phyloP scores from a whole-genome alignment of 2,113 vertebrate species.

The Odocoileus hemionus region DNA sequence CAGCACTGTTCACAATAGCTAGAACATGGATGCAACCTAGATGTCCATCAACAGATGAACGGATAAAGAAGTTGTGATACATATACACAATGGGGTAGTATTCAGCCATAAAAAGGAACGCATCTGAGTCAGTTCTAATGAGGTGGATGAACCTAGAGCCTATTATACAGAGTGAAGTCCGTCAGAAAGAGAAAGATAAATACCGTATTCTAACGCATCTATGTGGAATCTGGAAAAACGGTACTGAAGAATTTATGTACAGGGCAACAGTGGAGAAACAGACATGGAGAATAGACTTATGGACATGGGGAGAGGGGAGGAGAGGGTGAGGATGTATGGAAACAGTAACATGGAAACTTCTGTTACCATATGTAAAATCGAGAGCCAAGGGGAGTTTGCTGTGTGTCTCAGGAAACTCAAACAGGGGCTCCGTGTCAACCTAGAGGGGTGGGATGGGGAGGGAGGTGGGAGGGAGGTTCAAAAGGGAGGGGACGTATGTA shows the following conservation, averaged over 20 bases:
- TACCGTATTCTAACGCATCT: not conserved
- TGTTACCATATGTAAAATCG: fast-evolving
- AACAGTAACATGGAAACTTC: not conserved
- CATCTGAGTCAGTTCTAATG: not conserved
- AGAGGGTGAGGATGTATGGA: not conserved
- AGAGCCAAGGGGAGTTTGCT: not conserved
- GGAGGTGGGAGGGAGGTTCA: fast-evolving
- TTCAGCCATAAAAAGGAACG: not conserved
- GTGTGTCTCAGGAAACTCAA: not conserved
- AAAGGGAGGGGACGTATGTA: not conserved
- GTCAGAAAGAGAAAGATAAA: not conserved
- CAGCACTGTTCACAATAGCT: not conserved
- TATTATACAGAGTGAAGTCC: not conserved
- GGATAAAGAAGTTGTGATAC: not conserved
- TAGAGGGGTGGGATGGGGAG: not conserved
- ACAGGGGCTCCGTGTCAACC: not conserved
- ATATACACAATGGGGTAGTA: not conserved
- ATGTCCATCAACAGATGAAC: fast-evolving
- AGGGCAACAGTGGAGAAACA: not conserved
- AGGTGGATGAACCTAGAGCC: not conserved
- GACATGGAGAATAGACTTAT: not conserved
- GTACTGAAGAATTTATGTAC: not conserved
- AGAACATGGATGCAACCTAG: fast-evolving
- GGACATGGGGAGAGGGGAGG: not conserved
- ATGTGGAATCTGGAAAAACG: not conserved